A percentile compares a stretch with the other conserved stretches of the same genome.
Conservation (phyloP, 1,140 invertebrate species). For the Nasonia vitripennis region DNA sequence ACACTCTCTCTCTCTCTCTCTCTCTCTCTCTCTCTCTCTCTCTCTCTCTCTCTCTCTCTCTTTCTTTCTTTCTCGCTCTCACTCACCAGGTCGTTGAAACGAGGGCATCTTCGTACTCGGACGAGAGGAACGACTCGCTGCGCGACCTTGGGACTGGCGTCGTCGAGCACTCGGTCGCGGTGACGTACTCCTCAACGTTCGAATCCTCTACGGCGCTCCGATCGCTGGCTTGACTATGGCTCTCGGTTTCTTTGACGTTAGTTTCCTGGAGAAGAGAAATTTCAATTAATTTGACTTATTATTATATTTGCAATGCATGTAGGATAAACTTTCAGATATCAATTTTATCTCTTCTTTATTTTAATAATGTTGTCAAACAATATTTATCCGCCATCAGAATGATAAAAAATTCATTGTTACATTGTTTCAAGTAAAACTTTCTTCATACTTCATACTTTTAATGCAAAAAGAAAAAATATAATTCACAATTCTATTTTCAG, state of each 20-base stretch:
- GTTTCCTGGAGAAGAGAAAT: neutral
- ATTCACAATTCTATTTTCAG: conserved; percentile 14
- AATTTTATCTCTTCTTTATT: too few species aligned
- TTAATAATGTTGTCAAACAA: too few species aligned
- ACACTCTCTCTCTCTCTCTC: too few species aligned
- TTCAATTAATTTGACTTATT: neutral
- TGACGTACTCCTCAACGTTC: conserved; percentile 79
- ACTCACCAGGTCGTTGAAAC: conserved; percentile 44
- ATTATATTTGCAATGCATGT: too few species aligned
- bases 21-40: neutral
- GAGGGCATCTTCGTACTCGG: conserved; percentile 76
- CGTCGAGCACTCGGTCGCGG: conserved; percentile 81
- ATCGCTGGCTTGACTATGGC: conserved; percentile 15
- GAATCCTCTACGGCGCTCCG: conserved; percentile 76
- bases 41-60: neutral
- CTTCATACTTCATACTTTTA: too few species aligned
- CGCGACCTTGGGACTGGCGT: conserved; percentile 77
- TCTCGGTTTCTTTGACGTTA: neutral
- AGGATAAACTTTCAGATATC: too few species aligned
- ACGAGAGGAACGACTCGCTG: conserved; percentile 81
- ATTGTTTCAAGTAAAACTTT: too few species aligned
- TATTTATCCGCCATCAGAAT: too few species aligned
- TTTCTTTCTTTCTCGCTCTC: neutral
- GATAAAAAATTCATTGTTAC: too few species aligned
- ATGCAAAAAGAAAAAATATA: neutral